A percentile compares a stretch with the other conserved stretches of the same genome.
These are phyloP conservation scores for Timema cristinae DNA, from an alignment of 2,888 invertebrate species.

Conservation along the genomic window DNA sequence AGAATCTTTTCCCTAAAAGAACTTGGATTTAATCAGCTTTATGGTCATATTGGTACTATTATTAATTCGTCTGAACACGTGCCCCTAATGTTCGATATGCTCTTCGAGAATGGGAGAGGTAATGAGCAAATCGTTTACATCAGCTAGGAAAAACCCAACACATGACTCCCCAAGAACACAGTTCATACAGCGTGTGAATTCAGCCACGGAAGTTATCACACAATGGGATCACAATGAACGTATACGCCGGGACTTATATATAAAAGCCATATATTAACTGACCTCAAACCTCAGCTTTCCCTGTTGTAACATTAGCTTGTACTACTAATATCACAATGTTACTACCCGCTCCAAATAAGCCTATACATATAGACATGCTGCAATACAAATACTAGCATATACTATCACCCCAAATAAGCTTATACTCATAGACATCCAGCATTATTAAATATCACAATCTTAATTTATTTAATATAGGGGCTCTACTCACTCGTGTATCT, in stretches of 20 bases:
- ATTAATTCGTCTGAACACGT: background rate
- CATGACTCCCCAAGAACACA: background rate
- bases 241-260: slow-evolving; percentile 23
- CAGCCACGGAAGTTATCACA: slow-evolving; percentile 5
- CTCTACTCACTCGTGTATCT: no score
- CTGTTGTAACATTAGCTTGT: slow-evolving; percentile 32
- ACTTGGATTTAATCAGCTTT: slow-evolving; percentile 5
- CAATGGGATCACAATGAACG: slow-evolving; percentile 17
- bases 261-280: slow-evolving; percentile 31
- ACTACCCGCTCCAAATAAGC: no score
- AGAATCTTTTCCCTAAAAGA: background rate
- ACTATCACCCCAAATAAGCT: no score
- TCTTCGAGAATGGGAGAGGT: background rate
- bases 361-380: no score
- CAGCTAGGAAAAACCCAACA: background rate
- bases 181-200: background rate
- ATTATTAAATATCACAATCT: no score
- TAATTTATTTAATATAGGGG: no score
- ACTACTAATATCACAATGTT: no score
- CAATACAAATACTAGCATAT: no score
- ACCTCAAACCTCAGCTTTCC: slow-evolving; percentile 26
- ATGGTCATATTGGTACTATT: slow-evolving; percentile 1
- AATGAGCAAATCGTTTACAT: slow-evolving; percentile 6
- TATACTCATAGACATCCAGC: no score
- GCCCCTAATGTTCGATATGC: background rate